Evolutionary conservation across 1,140 invertebrate species (phyloP).

Genomic region (Mercenaria mercenaria): DNA sequence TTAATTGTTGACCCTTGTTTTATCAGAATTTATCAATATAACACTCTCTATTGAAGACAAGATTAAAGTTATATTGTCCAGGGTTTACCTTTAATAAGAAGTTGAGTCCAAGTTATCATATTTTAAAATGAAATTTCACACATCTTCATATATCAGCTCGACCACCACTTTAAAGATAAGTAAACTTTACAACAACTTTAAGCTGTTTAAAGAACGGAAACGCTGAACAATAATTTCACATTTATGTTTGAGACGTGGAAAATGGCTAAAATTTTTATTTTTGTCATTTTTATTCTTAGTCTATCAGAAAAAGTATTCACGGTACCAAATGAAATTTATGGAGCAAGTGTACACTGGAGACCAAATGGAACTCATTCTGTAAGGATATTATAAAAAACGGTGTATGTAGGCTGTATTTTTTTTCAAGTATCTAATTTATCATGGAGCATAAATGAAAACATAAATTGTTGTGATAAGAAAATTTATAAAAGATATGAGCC

Average conservation of each 20-base stretch:
- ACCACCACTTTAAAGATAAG: neutral
- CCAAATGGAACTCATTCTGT: neutral
- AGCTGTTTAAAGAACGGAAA: neutral
- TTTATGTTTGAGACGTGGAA: neutral
- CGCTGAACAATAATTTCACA: neutral
- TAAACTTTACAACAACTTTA: too few relatives aligned
- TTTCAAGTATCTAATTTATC: too few relatives aligned
- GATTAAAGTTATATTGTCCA: conserved; percentile 18
- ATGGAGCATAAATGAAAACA: too few relatives aligned
- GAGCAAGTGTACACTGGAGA: conserved; percentile 32
- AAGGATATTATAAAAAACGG: neutral
- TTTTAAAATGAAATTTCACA: conserved; percentile 45
- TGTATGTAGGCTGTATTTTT: too few relatives aligned
- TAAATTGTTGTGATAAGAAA: too few relatives aligned
- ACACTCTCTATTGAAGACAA: neutral
- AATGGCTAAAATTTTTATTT: neutral
- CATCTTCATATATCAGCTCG: neutral
- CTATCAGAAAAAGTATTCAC: neutral
- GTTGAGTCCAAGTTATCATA: neutral
- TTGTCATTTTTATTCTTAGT: neutral
- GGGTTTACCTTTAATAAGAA: neutral
- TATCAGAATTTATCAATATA: conserved; percentile 1
- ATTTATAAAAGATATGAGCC: too few relatives aligned
- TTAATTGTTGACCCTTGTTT: neutral
- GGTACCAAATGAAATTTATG: neutral